Conservation (phyloP, 2,797 vertebrate genomes). For the Tympanoctomys barrerae region DNA sequence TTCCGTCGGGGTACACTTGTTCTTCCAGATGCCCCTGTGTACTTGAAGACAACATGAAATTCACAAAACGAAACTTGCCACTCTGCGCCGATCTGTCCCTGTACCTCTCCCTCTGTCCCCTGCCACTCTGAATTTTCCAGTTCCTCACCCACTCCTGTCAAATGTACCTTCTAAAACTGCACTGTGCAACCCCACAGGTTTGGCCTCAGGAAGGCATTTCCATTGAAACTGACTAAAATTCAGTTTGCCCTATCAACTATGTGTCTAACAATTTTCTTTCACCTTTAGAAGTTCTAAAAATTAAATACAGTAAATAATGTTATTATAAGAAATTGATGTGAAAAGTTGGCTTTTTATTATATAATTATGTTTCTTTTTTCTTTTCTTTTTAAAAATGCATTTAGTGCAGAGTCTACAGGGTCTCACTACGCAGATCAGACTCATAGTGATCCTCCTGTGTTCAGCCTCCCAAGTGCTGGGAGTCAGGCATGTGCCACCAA, state of each 20-base stretch:
- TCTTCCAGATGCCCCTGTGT: background rate
- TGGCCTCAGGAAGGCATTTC: background rate
- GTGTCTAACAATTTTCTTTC: background rate
- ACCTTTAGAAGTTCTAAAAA: slow-evolving; percentile 55
- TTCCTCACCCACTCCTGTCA: background rate
- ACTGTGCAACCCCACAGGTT: background rate
- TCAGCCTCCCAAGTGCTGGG: no score
- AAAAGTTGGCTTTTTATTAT: slow-evolving; percentile 55
- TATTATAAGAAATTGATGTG: slow-evolving; percentile 50
- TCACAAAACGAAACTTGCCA: background rate
- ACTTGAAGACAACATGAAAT: background rate
- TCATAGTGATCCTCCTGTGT: no score
- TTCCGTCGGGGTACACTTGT: background rate
- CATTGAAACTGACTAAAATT: background rate
- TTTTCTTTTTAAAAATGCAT: no score
- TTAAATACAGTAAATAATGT: background rate
- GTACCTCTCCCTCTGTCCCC: background rate
- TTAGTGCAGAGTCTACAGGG: no score
- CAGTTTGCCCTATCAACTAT: background rate
- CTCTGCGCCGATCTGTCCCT: background rate
- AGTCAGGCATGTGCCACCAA: no score
- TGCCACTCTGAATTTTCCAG: background rate
- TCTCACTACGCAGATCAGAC: no score
- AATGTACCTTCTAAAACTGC: background rate
- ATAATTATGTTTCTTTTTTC: background rate